Evolutionary conservation across 2,888 invertebrate genomes (phyloP), one percentile per base, ranked within the genome.

Genomic region (Spatulosminthurus flaviceps): DNA sequence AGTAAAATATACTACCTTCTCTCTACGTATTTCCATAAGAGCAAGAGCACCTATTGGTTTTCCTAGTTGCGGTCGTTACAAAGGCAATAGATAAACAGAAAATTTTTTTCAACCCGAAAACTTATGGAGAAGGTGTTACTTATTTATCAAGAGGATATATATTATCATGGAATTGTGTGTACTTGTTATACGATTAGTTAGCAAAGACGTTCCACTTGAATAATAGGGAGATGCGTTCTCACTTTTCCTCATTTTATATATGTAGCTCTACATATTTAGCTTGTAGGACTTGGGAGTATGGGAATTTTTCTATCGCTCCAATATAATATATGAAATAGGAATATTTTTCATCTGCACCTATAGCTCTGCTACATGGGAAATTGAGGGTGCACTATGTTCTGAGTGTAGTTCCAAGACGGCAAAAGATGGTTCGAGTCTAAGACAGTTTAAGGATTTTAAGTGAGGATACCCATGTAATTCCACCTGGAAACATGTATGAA

Each of bases 111-210:
- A 19, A 34, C 5, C 5, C 5, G 51, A 51, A 51, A 51, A 51
- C 51, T 60, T n/a, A 69, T 21, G 34, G 74, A 74, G 75, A 74
- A 79, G 79, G 79, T 79, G 79, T 75, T 79, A 75, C 69, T 79
- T 79, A 79, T 79, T 78, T 72, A 78, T 78, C 78, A 78, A 72
- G 51, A 29, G 69, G 34, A 69, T 69, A 34, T 69, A 69, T 69
- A 69, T 69, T 69, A 69, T 69, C 69, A 69, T 69, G 34, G n/a
- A 26, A 29, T 26, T 69, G 28, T 69, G n/a, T n/a, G 69, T 69
- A n/a, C 34, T 28, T 69, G 69, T 51, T 67, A 29, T 26, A 28
- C 72, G 60, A 41, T 75, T 75, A 64, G 41, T 75, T 75, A 75
- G 64, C 75, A 34, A 64, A 75, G 64, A 75, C 64, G 75, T 74